phyloP scores from a whole-genome alignment of 1,140 invertebrate species.

The Chrysoperla carnea region DNA sequence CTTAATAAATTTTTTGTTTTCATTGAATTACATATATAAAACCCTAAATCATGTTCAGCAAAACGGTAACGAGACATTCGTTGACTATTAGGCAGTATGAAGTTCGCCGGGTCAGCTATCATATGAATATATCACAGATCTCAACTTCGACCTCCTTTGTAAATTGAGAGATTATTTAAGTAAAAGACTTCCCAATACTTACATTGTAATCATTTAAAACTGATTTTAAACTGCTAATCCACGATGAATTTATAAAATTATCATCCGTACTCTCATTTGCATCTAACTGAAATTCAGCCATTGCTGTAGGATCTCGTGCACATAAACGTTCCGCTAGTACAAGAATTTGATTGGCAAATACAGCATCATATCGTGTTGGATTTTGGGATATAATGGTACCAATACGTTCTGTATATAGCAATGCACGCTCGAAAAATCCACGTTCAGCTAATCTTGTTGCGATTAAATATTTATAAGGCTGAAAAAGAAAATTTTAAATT shows the following conservation, averaged over 20 bases:
- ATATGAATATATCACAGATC: too few relatives aligned
- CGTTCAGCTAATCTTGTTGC: constrained; percentile 60
- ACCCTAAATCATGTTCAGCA: too few relatives aligned
- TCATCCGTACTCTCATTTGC: constrained; percentile 4
- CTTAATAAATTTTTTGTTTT: too few relatives aligned
- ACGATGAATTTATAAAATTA: constrained; percentile 13
- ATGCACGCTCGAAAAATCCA: constrained; percentile 56
- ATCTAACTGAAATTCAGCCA: constrained; percentile 11
- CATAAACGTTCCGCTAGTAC: constrained; percentile 54
- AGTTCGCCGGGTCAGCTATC: too few relatives aligned
- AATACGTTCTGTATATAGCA: constrained; percentile 70
- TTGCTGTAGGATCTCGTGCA: constrained; percentile 52
- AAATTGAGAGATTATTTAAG: too few relatives aligned
- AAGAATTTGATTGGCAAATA: constrained; percentile 45
- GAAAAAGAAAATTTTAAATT: constrained; percentile 13
- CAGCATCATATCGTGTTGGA: constrained; percentile 31
- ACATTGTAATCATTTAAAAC: constrained; percentile 22
- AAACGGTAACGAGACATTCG: too few relatives aligned
- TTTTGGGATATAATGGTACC: constrained; percentile 41
- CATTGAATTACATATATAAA: too few relatives aligned
- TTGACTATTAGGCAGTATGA: too few relatives aligned
- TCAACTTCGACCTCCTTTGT: too few relatives aligned
- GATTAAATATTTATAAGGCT: constrained; percentile 56
- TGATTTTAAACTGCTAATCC: constrained; percentile 27
- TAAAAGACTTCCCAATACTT: too few relatives aligned